phyloP scores from a whole-genome alignment of 37 sponge, comb jelly and placozoan species.

The Beroe ovata region DNA sequence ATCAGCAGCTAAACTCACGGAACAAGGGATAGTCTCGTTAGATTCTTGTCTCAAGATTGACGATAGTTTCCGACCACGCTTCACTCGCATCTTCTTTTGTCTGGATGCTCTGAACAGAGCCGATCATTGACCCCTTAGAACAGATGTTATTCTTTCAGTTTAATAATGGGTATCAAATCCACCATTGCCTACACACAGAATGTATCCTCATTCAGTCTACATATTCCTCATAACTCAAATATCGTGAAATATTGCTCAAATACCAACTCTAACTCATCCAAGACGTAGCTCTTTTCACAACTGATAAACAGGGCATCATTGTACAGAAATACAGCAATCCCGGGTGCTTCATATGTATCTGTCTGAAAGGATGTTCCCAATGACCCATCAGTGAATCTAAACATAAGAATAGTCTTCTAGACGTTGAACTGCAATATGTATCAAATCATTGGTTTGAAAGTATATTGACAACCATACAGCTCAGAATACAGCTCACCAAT shows the following conservation, averaged over 20 bases:
- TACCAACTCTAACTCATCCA: not conserved
- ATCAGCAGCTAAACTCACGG: too few species aligned
- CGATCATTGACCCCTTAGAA: too few species aligned
- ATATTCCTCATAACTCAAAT: too few species aligned
- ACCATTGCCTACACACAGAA: too few species aligned
- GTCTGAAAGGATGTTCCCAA: not conserved
- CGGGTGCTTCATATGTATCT: conserved; percentile 26
- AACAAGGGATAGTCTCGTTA: not conserved
- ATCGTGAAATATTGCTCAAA: not conserved
- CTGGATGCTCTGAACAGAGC: not conserved
- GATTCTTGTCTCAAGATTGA: not conserved
- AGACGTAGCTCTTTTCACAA: conserved; percentile 9
- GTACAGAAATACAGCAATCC: conserved; percentile 41
- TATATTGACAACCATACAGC: too few species aligned
- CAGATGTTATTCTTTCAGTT: too few species aligned
- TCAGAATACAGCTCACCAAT: not conserved
- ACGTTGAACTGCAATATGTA: too few species aligned
- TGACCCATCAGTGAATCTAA: too few species aligned
- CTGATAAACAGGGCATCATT: conserved; percentile 22
- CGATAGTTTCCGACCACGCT: not conserved
- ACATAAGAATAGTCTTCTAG: too few species aligned
- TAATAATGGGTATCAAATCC: too few species aligned
- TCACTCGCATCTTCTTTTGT: not conserved
- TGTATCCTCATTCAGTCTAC: too few species aligned
- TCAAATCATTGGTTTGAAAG: too few species aligned